Evolutionary conservation across 2,113 vertebrate genomes (phyloP).

Genomic region (Arizona elegans): DNA sequence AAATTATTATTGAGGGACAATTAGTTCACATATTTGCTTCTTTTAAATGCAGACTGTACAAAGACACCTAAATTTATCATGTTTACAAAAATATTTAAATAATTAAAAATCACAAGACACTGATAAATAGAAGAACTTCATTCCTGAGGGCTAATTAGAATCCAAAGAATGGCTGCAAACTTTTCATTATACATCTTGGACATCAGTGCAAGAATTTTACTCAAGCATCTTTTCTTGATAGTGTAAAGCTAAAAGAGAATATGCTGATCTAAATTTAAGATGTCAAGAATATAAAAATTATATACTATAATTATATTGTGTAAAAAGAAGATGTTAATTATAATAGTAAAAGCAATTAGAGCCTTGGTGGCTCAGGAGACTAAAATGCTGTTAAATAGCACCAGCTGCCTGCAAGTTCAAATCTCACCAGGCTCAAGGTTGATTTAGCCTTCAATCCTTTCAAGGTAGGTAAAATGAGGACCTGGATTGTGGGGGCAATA

Average conservation of each 20-base stretch:
- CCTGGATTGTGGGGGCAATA: no score
- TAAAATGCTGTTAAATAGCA: no score
- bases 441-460: no score
- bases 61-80: neutral
- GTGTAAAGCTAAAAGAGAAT: neutral
- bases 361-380: no score
- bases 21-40: neutral
- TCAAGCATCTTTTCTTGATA: neutral
- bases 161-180: neutral
- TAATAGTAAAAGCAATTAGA: no score
- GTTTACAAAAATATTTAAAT: neutral
- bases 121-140: neutral
- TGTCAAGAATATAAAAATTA: neutral
- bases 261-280: neutral
- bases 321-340: no score
- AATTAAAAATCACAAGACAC: neutral
- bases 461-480: no score
- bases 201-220: neutral
- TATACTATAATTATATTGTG: no score
- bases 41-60: neutral
- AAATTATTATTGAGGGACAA: neutral
- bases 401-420: no score
- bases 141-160: neutral
- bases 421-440: no score
- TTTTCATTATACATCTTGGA: neutral